Conservation (phyloP, 2,797 vertebrate species). For the Silurus aristotelis region DNA sequence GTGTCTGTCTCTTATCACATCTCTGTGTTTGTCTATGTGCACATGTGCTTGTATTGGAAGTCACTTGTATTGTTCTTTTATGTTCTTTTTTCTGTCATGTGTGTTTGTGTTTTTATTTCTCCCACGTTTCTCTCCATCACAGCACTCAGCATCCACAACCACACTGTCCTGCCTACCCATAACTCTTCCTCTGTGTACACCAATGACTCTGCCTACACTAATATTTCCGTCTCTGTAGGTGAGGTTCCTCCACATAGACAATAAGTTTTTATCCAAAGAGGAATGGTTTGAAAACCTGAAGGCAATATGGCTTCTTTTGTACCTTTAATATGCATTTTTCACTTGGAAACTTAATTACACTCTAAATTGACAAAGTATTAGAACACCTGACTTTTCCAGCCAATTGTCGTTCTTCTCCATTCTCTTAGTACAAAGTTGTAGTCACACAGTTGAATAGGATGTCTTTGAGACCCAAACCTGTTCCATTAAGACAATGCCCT, state of each 20-base stretch:
- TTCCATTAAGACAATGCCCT: too few relatives aligned
- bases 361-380: too few relatives aligned
- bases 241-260: slow-evolving; percentile 70
- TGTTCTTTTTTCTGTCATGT: slow-evolving; percentile 26
- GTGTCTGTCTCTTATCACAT: slow-evolving; percentile 25
- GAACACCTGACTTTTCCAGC: too few relatives aligned
- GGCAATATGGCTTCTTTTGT: neutral
- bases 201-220: slow-evolving; percentile 99
- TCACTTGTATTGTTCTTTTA: slow-evolving; percentile 46
- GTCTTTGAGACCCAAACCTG: too few relatives aligned
- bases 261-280: neutral
- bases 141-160: slow-evolving; percentile 95
- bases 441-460: too few relatives aligned
- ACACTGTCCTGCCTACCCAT: slow-evolving; percentile 96
- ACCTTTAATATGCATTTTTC: neutral
- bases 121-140: slow-evolving; percentile 72
- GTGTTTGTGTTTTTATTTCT: slow-evolving; percentile 50
- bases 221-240: slow-evolving; percentile 97
- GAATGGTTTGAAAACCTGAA: neutral
- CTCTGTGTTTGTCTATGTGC: slow-evolving; percentile 31
- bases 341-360: too few relatives aligned
- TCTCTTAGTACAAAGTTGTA: too few relatives aligned
- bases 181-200: slow-evolving; percentile 94
- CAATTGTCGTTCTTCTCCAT: too few relatives aligned
- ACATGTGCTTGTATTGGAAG: slow-evolving; percentile 45